phyloP scores from a whole-genome alignment of 2,113 vertebrate genomes.

The Rhinoderma darwinii region DNA sequence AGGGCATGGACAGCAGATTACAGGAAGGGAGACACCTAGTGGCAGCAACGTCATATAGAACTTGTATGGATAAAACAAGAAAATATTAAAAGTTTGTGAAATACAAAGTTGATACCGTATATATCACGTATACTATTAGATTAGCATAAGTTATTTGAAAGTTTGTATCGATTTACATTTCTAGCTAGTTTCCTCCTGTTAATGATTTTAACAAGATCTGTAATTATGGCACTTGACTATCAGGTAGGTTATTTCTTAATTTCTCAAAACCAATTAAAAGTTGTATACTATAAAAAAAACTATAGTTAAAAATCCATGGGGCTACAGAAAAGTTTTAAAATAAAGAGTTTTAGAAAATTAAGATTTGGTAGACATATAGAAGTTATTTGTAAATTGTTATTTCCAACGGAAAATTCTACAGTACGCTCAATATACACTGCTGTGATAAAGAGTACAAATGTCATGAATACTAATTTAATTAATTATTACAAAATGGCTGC shows the following conservation, averaged over 20 bases:
- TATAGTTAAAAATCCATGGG: neutral
- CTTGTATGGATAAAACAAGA: no score
- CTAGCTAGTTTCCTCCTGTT: neutral
- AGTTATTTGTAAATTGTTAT: neutral
- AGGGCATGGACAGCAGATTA: no score
- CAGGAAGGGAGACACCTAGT: no score
- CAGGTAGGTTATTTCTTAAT: no score
- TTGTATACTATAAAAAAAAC: neutral
- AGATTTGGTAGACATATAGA: neutral
- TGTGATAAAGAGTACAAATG: neutral
- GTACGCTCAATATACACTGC: neutral
- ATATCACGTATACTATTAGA: no score
- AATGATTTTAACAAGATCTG: neutral
- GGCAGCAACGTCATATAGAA: no score
- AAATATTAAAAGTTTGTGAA: no score
- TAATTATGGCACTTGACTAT: no score
- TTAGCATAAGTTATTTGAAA: no score
- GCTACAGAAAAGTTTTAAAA: neutral
- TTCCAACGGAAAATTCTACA: neutral
- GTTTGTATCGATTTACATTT: no score
- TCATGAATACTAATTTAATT: slow-evolving; percentile 1
- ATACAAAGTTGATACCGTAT: no score
- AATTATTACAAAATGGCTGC: neutral
- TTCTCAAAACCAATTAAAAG: no score
- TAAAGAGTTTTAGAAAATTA: neutral